phyloP scores from a whole-genome alignment of 2,797 vertebrate species.

The Bradypodion ventrale region DNA sequence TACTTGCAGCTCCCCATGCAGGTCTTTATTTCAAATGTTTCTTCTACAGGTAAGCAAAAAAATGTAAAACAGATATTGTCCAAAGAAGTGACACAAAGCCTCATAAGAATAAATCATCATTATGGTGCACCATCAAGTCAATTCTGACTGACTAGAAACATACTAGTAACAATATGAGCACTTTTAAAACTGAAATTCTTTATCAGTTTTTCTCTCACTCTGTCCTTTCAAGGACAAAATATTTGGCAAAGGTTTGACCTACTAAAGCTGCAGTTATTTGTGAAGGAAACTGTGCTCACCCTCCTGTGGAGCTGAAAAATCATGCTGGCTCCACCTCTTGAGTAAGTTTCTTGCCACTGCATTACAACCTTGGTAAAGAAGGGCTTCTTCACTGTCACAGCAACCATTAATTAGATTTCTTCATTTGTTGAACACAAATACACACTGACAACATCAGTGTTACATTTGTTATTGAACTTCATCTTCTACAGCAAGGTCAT shows the following conservation, averaged over 20 bases:
- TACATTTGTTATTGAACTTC: constrained; percentile 50
- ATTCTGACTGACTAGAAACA: neutral
- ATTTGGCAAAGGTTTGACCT: neutral
- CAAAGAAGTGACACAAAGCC: too few relatives aligned
- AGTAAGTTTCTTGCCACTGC: neutral
- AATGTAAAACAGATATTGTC: neutral
- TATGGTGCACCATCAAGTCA: too few relatives aligned
- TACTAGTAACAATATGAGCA: neutral
- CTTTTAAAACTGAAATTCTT: neutral
- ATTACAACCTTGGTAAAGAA: neutral
- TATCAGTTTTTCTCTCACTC: neutral
- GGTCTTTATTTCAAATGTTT: neutral
- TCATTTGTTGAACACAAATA: constrained; percentile 48
- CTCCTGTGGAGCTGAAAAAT: neutral
- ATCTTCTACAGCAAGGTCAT: constrained; percentile 11
- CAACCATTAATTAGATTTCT: constrained; percentile 59
- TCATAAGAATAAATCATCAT: too few relatives aligned
- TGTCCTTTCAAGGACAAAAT: neutral
- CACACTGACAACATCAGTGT: constrained; percentile 47
- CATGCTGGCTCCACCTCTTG: neutral
- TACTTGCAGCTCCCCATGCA: too few relatives aligned
- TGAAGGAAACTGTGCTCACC: neutral
- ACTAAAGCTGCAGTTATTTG: neutral
- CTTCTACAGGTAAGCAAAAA: neutral
- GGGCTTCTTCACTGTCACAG: constrained; percentile 57